phyloP scores from a whole-genome alignment of 2,113 vertebrate species.

The Synodontis membranacea region DNA sequence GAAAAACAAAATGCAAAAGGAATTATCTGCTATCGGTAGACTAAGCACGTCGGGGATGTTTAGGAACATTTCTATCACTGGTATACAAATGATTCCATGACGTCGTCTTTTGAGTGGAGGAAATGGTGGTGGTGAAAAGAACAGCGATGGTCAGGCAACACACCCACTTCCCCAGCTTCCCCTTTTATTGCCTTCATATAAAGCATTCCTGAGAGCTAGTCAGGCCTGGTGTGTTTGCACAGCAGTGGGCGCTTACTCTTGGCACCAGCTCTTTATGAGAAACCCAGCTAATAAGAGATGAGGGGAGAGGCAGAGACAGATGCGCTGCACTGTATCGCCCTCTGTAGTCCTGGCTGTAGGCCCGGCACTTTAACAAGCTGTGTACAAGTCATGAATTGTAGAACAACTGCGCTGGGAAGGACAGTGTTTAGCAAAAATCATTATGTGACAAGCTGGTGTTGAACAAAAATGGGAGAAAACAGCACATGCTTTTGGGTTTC shows the following conservation, averaged over 20 bases:
- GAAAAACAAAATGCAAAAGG: slow-evolving; percentile 21
- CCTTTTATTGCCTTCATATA: slow-evolving; percentile 75
- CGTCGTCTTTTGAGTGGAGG: slow-evolving; percentile 61
- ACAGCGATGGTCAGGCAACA: slow-evolving; percentile 66
- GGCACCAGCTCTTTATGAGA: slow-evolving; percentile 68
- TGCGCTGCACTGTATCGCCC: slow-evolving; percentile 66
- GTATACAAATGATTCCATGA: slow-evolving; percentile 69
- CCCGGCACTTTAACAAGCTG: slow-evolving; percentile 67
- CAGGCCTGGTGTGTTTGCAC: slow-evolving; percentile 77
- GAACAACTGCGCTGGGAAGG: slow-evolving; percentile 50
- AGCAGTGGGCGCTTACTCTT: slow-evolving; percentile 71
- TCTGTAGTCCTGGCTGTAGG: slow-evolving; percentile 69
- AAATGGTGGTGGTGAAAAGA: slow-evolving; percentile 70
- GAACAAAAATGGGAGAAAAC: neutral
- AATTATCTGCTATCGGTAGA: slow-evolving; percentile 64
- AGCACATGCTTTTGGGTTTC: slow-evolving; percentile 26
- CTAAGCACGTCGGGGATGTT: slow-evolving; percentile 64
- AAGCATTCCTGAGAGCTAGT: slow-evolving; percentile 77
- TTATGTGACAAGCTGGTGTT: slow-evolving; percentile 13
- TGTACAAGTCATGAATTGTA: slow-evolving; percentile 36
- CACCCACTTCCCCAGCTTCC: slow-evolving; percentile 69
- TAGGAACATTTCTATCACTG: slow-evolving; percentile 57
- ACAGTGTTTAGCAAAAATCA: neutral
- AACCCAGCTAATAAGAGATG: slow-evolving; percentile 76
- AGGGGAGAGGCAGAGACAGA: slow-evolving; percentile 67